phyloP scores from a whole-genome alignment of 2,797 vertebrate genomes.

The Peromyscus attwateri region DNA sequence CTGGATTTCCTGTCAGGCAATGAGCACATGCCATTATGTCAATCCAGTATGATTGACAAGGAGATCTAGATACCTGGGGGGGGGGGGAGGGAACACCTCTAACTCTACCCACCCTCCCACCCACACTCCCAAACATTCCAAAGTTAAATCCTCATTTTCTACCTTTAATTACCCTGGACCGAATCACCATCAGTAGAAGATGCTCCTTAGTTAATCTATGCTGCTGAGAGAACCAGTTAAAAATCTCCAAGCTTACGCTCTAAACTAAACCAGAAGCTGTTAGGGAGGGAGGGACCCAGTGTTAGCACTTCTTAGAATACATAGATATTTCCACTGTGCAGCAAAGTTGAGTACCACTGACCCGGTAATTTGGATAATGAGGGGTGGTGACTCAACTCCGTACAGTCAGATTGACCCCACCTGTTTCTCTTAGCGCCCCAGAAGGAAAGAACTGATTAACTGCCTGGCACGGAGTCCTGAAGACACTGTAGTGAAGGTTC shows the following conservation, averaged over 20 bases:
- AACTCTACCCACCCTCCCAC: too few relatives aligned
- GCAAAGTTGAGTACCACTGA: not conserved
- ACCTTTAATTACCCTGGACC: not conserved
- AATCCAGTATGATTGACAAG: not conserved
- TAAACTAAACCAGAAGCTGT: not conserved
- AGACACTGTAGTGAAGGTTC: not conserved
- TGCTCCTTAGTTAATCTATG: not conserved
- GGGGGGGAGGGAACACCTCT: not conserved
- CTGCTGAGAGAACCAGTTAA: not conserved
- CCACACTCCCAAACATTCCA: not conserved
- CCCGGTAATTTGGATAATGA: constrained; percentile 17
- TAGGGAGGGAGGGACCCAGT: not conserved
- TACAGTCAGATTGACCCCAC: not conserved
- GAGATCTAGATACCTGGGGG: not conserved
- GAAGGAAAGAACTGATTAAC: not conserved
- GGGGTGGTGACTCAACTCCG: not conserved
- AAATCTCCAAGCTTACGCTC: not conserved
- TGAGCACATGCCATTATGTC: not conserved
- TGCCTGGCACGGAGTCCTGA: not conserved
- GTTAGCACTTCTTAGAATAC: not conserved
- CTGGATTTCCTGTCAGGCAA: not conserved
- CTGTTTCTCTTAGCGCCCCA: not conserved
- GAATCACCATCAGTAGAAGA: not conserved
- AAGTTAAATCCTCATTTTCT: not conserved
- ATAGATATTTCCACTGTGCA: not conserved